These are phyloP conservation scores for Hylaea fasciaria DNA, from an alignment of 2,888 invertebrate species.

Conservation along the genomic window DNA sequence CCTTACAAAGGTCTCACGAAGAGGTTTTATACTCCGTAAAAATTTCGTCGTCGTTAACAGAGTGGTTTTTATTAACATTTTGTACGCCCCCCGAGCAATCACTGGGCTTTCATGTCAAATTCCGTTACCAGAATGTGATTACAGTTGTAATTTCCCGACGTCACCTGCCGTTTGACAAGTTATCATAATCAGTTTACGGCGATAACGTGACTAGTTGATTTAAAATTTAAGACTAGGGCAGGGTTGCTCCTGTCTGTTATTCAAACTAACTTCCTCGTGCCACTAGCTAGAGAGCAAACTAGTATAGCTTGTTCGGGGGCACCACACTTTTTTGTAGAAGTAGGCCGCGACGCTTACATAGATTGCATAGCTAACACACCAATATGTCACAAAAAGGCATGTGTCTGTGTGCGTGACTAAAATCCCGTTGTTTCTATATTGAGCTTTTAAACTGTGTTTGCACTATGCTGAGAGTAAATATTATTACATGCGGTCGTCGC, in stretches of 20 bases:
- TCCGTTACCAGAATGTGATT: constrained; percentile 54
- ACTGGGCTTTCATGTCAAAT: constrained; percentile 52
- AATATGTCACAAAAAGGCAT: not conserved
- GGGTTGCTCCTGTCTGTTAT: too few species aligned
- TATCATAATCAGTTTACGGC: constrained; percentile 38
- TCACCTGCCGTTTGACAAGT: constrained; percentile 48
- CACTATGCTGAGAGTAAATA: constrained; percentile 23
- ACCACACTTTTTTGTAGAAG: not conserved
- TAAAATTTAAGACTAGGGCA: too few species aligned
- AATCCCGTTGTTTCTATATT: not conserved
- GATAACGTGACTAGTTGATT: too few species aligned
- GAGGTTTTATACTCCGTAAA: constrained; percentile 35
- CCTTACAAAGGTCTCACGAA: constrained; percentile 34
- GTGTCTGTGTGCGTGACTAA: constrained; percentile 1
- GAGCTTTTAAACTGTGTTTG: not conserved
- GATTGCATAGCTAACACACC: constrained; percentile 3
- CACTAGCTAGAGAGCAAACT: too few species aligned
- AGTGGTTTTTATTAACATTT: constrained; percentile 47
- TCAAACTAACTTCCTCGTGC: too few species aligned
- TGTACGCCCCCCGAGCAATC: constrained; percentile 45
- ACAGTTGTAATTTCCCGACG: constrained; percentile 55
- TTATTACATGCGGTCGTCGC: constrained; percentile 34
- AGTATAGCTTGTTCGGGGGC: too few species aligned
- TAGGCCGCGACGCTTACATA: constrained; percentile 5
- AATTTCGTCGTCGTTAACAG: constrained; percentile 39